These are phyloP conservation scores for Rosalia funebris DNA, from an alignment of 2,888 invertebrate genomes.

Conservation along the genomic window DNA sequence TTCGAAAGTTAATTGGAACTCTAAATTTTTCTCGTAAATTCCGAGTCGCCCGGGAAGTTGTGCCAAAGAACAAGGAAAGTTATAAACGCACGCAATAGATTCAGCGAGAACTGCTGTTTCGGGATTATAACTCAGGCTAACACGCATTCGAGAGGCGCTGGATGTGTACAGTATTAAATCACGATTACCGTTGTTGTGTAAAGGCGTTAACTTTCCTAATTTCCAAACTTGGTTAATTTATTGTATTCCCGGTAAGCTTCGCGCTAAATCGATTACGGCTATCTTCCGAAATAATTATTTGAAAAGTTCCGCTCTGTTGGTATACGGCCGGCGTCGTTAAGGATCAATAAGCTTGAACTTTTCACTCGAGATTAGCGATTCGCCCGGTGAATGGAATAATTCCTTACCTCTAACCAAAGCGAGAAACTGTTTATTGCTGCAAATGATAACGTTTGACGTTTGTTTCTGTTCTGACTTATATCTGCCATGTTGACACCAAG, in stretches of 20 bases:
- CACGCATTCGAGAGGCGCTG: slow-evolving; percentile 27
- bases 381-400: too few species aligned
- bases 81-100: not conserved
- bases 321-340: slow-evolving; percentile 6
- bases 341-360: too few species aligned
- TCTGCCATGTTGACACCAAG: too few species aligned
- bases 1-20: too few species aligned
- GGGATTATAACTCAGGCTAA: not conserved
- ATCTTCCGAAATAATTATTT: slow-evolving; percentile 31
- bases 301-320: slow-evolving; percentile 15
- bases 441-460: too few species aligned
- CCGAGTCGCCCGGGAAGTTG: too few species aligned
- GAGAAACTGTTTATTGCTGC: too few species aligned
- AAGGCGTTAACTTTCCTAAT: slow-evolving; percentile 40
- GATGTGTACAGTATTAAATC: slow-evolving; percentile 32
- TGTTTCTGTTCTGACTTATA: too few species aligned
- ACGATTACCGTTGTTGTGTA: slow-evolving; percentile 37
- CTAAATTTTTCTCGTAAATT: too few species aligned
- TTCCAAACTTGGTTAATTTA: slow-evolving; percentile 38
- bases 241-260: slow-evolving; percentile 35
- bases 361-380: too few species aligned
- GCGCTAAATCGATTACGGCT: slow-evolving; percentile 35
- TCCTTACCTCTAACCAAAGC: too few species aligned
- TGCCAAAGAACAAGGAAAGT: not conserved
- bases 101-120: not conserved